Conservation (phyloP, 1,140 invertebrate genomes). For the Sminthurides bifidus region DNA sequence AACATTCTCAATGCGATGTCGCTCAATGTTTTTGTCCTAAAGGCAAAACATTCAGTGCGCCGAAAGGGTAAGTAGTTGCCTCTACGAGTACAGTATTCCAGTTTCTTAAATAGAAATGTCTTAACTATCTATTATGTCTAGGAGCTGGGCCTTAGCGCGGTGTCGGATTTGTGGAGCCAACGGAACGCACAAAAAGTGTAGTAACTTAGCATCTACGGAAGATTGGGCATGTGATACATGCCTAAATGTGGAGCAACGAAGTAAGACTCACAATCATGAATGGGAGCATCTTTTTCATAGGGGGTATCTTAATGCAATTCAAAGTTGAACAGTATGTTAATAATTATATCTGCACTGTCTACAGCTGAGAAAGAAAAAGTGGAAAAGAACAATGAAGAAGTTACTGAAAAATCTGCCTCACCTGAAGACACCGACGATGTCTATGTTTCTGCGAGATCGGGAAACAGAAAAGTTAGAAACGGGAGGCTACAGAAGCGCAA, state of each 20-base stretch:
- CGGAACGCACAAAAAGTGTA: constrained; percentile 44
- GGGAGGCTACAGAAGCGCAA: not conserved
- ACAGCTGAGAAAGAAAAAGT: constrained; percentile 14
- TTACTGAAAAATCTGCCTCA: not conserved
- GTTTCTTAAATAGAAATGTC: constrained; percentile 18
- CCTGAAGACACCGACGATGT: not conserved
- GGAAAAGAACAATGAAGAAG: not conserved
- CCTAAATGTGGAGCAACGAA: constrained; percentile 6
- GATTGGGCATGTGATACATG: constrained; percentile 22
- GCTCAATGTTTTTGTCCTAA: constrained; percentile 46
- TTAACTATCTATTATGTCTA: constrained; percentile 32
- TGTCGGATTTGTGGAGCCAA: constrained; percentile 47
- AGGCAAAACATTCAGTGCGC: constrained; percentile 41
- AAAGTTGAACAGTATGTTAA: not conserved
- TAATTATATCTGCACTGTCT: not conserved
- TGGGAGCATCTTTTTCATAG: not conserved
- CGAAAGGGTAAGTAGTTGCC: constrained; percentile 39
- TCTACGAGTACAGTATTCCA: constrained; percentile 8
- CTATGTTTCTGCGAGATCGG: constrained; percentile 7
- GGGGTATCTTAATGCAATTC: not conserved
- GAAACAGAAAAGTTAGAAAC: not conserved
- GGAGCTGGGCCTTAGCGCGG: constrained; percentile 45
- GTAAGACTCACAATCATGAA: not conserved
- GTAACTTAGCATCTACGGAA: constrained; percentile 35
- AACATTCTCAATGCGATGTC: constrained; percentile 46